These are phyloP conservation scores for Drosophila ambigua DNA, from an alignment of 1,140 invertebrate species.

Conservation along the genomic window DNA sequence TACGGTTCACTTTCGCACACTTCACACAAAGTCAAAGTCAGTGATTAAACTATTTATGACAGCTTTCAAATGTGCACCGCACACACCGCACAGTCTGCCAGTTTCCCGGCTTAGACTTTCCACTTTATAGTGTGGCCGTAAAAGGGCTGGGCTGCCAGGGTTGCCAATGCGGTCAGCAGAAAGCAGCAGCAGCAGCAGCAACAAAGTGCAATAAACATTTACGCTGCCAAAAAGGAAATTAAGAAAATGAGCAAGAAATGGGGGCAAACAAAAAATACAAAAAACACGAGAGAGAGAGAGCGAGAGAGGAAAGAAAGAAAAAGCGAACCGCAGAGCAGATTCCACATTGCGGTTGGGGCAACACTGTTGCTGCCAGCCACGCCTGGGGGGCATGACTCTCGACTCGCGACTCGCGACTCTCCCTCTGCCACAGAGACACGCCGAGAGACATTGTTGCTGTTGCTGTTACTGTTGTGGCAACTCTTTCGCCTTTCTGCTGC, in stretches of 20 bases:
- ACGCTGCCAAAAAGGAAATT: slow-evolving; percentile 48
- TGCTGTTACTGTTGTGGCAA: slow-evolving; percentile 15
- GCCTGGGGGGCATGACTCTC: too few relatives aligned
- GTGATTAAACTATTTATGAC: slow-evolving; percentile 71
- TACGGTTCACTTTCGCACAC: slow-evolving; percentile 32
- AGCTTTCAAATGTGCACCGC: slow-evolving; percentile 51
- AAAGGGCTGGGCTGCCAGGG: slow-evolving; percentile 24
- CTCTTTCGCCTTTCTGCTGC: too few relatives aligned
- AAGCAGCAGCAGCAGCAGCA: slow-evolving; percentile 8
- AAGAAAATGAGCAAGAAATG: slow-evolving; percentile 53
- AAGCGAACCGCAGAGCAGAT: slow-evolving; percentile 11
- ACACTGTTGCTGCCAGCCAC: slow-evolving; percentile 30
- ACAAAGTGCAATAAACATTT: slow-evolving; percentile 54
- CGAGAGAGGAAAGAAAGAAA: slow-evolving; percentile 1
- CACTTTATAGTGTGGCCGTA: slow-evolving; percentile 31
- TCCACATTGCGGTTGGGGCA: slow-evolving; percentile 32
- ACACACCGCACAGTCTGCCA: too few relatives aligned
- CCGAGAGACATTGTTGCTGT: slow-evolving; percentile 12
- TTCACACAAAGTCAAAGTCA: slow-evolving; percentile 61
- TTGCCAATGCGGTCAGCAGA: slow-evolving; percentile 18
- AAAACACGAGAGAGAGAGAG: slow-evolving; percentile 1
- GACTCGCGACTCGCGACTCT: too few relatives aligned
- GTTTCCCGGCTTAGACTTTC: background rate
- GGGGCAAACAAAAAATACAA: background rate
- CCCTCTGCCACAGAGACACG: too few relatives aligned